Percentiles rank a stretch among this genome's conserved stretches.
Conservation (phyloP, 2,113 vertebrate species). For the Leucopsar rothschildi region DNA sequence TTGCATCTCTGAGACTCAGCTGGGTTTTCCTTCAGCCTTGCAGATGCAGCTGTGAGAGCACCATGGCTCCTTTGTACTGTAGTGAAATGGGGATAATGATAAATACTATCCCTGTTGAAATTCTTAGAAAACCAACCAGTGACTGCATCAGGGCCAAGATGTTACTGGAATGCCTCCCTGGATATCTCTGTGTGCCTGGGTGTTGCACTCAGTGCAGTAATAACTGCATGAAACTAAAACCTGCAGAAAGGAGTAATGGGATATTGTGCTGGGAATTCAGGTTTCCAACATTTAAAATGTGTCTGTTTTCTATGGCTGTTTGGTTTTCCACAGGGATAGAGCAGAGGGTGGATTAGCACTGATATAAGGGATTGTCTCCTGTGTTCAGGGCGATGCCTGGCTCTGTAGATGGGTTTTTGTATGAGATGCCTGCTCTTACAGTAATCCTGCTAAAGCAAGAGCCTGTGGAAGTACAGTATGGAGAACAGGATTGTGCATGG, state of each 20-base stretch:
- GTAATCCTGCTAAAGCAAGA: background rate
- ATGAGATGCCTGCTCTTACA: background rate
- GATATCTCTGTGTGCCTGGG: background rate
- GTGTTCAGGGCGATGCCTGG: background rate
- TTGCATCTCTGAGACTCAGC: background rate
- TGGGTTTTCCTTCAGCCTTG: background rate
- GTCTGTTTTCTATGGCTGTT: background rate
- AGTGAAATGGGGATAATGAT: background rate
- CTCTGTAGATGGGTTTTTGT: background rate
- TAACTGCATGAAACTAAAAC: background rate
- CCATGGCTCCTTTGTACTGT: background rate
- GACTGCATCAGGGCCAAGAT: background rate
- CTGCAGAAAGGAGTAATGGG: background rate
- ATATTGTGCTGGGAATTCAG: background rate
- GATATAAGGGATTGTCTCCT: background rate
- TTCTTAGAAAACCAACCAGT: background rate
- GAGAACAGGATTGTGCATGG: background rate
- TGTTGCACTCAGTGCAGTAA: background rate
- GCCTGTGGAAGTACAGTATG: background rate
- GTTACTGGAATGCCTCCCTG: background rate
- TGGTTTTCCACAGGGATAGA: background rate
- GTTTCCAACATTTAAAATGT: fast-evolving
- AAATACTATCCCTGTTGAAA: background rate
- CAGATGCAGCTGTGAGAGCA: background rate
- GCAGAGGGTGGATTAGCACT: background rate